Percentiles rank a stretch among this genome's conserved stretches.
phyloP scores from a whole-genome alignment of 2,113 vertebrate species.

The Bagarius yarrelli region DNA sequence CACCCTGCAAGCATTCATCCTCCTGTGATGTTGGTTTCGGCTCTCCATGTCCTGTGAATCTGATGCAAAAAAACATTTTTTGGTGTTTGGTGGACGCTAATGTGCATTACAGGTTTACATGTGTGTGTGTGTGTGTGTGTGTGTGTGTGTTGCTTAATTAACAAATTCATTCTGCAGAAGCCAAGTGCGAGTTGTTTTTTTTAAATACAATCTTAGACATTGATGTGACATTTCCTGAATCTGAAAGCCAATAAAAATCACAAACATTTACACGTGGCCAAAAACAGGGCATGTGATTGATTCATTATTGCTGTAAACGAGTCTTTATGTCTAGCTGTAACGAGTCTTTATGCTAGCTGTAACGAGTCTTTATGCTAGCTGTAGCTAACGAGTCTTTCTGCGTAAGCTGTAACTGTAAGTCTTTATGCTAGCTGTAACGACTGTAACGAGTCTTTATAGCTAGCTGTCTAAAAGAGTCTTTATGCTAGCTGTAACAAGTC shows the following conservation, averaged over 20 bases:
- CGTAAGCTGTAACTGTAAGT: too few species aligned
- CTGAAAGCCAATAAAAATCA: background rate
- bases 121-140: slow-evolving; percentile 27
- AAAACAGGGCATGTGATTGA: background rate
- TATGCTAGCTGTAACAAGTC: too few species aligned
- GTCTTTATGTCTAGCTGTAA: too few species aligned
- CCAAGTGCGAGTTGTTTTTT: background rate
- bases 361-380: too few species aligned
- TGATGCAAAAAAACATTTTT: background rate
- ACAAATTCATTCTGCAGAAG: background rate
- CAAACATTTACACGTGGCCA: background rate
- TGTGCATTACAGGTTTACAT: background rate
- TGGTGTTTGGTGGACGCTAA: background rate
- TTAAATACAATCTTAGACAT: background rate
- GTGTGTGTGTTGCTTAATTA: background rate
- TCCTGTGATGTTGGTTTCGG: background rate
- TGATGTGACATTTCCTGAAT: background rate
- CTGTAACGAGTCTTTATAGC: too few species aligned
- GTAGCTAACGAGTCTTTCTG: too few species aligned
- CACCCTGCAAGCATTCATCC: background rate
- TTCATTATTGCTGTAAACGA: too few species aligned
- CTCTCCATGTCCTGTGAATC: background rate
- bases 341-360: too few species aligned
- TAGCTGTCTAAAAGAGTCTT: too few species aligned
- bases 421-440: too few species aligned